phyloP scores from a whole-genome alignment of 2,113 vertebrate species.

The Pampusana beccarii region DNA sequence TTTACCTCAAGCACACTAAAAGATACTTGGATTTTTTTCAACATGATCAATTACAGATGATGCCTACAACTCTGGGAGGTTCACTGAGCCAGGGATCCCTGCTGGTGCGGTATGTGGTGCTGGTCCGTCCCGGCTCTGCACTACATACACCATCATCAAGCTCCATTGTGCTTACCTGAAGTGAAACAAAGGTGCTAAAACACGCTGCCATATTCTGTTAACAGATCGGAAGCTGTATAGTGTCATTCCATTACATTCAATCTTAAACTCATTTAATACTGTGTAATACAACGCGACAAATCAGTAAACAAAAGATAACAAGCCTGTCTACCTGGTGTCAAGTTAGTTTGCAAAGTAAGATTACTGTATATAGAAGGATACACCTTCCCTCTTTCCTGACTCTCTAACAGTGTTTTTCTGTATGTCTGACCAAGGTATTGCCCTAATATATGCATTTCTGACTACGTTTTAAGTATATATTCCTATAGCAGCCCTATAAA shows the following conservation, averaged over 20 bases:
- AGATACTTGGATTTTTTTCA: neutral
- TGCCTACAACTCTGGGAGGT: neutral
- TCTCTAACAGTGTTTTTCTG: neutral
- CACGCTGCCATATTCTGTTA: neutral
- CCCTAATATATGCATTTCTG: neutral
- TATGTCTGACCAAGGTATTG: neutral
- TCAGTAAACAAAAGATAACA: neutral
- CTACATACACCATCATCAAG: neutral
- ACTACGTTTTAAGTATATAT: fast-evolving
- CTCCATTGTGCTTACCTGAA: neutral
- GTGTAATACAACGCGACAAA: neutral
- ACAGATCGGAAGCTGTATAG: neutral
- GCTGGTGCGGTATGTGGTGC: fast-evolving
- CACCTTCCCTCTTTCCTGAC: neutral
- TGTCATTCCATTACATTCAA: neutral
- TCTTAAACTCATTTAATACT: neutral
- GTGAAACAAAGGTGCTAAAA: neutral
- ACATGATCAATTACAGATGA: neutral
- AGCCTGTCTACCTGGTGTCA: neutral
- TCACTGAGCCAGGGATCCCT: neutral
- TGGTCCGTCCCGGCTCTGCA: neutral
- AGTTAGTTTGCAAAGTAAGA: neutral
- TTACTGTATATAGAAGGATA: fast-evolving
- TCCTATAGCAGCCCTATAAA: neutral
- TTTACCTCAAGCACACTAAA: neutral